A percentile compares a stretch with the other conserved stretches of the same genome.
Evolutionary conservation across 2,113 vertebrate species (phyloP).

Genomic region (Dissostichus mawsoni): DNA sequence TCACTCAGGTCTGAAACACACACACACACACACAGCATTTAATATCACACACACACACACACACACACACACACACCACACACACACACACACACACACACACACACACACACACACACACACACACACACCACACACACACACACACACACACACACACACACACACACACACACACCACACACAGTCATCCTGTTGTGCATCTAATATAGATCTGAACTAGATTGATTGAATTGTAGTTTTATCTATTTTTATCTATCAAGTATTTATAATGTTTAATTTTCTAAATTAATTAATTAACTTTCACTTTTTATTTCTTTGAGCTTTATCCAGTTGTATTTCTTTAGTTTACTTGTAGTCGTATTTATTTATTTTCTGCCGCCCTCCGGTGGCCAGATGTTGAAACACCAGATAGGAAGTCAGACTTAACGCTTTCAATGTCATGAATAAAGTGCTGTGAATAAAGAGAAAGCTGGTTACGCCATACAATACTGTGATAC

Average conservation of each 20-base stretch:
- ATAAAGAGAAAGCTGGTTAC: slow-evolving; percentile 6
- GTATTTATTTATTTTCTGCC: slow-evolving; percentile 7
- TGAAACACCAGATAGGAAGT: background rate
- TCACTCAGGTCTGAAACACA: slow-evolving; percentile 88
- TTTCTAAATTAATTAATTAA: too few relatives aligned
- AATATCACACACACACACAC: too few relatives aligned
- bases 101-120: background rate
- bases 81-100: too few relatives aligned
- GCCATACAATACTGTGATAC: background rate
- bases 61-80: too few relatives aligned
- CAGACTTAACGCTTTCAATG: background rate
- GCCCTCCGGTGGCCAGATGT: slow-evolving; percentile 34
- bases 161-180: too few relatives aligned
- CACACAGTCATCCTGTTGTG: too few relatives aligned
- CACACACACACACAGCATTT: background rate
- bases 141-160: too few relatives aligned
- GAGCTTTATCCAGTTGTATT: background rate
- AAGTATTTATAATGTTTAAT: too few relatives aligned
- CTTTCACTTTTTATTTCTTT: too few relatives aligned
- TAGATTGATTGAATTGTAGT: too few relatives aligned
- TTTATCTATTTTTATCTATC: too few relatives aligned
- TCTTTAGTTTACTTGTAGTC: background rate
- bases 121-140: background rate
- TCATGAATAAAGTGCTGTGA: background rate
- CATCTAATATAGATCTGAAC: too few relatives aligned